These are phyloP conservation scores for Gymnothorax javanicus DNA, from an alignment of 2,797 vertebrate species.

Conservation along the genomic window DNA sequence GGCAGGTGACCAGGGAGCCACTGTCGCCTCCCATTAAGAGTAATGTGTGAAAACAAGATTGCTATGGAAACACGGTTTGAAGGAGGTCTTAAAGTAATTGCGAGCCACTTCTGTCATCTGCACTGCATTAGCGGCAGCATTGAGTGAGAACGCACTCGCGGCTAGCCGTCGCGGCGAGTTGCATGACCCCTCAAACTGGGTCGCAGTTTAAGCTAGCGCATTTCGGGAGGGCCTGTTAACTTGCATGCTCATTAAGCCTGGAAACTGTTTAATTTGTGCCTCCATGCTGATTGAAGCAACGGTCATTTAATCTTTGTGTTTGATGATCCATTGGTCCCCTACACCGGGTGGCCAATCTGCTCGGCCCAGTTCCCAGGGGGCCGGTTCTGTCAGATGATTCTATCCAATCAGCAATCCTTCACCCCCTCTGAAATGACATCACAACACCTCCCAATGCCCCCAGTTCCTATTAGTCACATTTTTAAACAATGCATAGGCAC, in stretches of 20 bases:
- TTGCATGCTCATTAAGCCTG: background rate
- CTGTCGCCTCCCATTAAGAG: slow-evolving; percentile 1
- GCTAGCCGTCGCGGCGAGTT: background rate
- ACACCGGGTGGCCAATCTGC: background rate
- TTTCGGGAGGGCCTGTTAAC: background rate
- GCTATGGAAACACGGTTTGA: slow-evolving; percentile 13
- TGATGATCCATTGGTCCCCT: background rate
- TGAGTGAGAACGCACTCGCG: background rate
- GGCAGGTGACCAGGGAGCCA: background rate
- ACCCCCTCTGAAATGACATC: background rate
- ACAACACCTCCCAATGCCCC: background rate
- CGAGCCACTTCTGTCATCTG: background rate
- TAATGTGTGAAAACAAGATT: background rate
- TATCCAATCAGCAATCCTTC: background rate
- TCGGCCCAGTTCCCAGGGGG: background rate
- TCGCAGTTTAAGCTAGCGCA: background rate
- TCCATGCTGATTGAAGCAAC: background rate
- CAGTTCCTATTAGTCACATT: too few relatives aligned
- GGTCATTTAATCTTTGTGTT: background rate
- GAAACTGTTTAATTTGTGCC: background rate
- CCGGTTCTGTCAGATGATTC: background rate
- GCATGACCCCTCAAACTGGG: background rate
- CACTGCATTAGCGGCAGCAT: slow-evolving; percentile 5
- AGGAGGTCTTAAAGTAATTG: slow-evolving; percentile 14
- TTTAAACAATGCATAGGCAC: too few relatives aligned